Evolutionary conservation across 1,140 invertebrate species (phyloP).

Genomic region (Trachymyrmex cornetzi): DNA sequence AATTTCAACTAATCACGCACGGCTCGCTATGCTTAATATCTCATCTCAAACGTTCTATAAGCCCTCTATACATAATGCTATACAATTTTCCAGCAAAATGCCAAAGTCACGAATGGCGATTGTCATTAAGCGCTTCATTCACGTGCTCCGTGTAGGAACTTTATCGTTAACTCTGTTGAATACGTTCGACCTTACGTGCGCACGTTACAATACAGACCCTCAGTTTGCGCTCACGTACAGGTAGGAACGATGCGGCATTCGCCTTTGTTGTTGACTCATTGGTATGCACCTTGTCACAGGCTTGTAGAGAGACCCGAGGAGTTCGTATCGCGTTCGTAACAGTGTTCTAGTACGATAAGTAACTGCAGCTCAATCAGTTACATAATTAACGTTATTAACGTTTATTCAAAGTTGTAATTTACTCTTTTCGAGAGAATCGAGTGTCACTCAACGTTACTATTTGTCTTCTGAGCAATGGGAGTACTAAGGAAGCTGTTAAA

Average conservation of each 20-base stretch:
- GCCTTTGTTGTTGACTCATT: constrained; percentile 48
- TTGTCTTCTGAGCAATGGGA: neutral
- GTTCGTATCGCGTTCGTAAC: constrained; percentile 1
- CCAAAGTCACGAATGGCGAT: constrained; percentile 41
- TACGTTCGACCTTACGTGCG: constrained; percentile 37
- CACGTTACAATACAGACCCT: constrained; percentile 33
- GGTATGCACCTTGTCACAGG: constrained; percentile 44
- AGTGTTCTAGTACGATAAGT: constrained; percentile 23
- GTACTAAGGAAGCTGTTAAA: neutral
- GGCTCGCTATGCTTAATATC: neutral
- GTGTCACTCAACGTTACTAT: neutral
- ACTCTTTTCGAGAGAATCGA: neutral
- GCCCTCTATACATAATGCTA: neutral
- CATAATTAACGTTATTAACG: constrained; percentile 27
- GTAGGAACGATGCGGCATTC: neutral
- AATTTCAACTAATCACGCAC: neutral
- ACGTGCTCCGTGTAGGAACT: constrained; percentile 15
- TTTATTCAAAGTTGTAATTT: neutral
- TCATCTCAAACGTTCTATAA: neutral
- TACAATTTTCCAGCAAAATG: constrained; percentile 32
- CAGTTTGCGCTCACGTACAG: constrained; percentile 16
- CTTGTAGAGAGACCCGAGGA: constrained; percentile 1
- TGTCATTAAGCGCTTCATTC: constrained; percentile 57
- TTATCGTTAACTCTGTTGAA: constrained; percentile 50
- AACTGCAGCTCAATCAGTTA: constrained; percentile 15